Evolutionary conservation across 2,113 vertebrate species (phyloP).

Genomic region (Thamnaconus septentrionalis): DNA sequence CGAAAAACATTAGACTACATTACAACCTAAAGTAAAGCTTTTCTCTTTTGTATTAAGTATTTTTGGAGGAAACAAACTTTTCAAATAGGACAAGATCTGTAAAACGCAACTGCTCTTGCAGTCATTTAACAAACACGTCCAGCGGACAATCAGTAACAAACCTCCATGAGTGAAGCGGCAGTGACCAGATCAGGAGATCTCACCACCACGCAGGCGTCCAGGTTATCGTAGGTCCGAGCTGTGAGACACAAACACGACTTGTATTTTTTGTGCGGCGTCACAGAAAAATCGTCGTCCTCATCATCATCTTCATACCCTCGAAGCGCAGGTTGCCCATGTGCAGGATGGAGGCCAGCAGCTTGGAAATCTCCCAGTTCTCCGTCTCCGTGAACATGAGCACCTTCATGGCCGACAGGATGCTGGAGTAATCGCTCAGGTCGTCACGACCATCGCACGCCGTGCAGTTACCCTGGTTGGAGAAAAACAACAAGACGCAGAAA

Average conservation of each 20-base stretch:
- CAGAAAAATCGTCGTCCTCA: background rate
- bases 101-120: too few species aligned
- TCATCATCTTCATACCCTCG: constrained; percentile 77
- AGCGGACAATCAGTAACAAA: constrained; percentile 36
- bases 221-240: constrained; percentile 94
- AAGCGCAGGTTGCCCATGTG: constrained; percentile 97
- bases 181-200: constrained; percentile 85
- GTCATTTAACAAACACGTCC: background rate
- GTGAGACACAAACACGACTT: constrained; percentile 17
- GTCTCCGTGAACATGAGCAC: constrained; percentile 98
- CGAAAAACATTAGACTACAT: background rate
- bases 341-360: constrained; percentile 91
- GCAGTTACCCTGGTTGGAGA: constrained; percentile 83
- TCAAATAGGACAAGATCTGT: too few species aligned
- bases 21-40: too few species aligned
- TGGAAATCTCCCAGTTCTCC: constrained; percentile 97
- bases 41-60: too few species aligned
- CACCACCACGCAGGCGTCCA: constrained; percentile 94
- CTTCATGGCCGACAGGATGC: constrained; percentile 96
- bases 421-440: constrained; percentile 94
- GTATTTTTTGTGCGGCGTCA: background rate
- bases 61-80: too few species aligned
- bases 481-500: background rate
- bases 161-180: constrained; percentile 87
- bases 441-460: constrained; percentile 90